Base-by-base conservation (phyloP, 2,113 vertebrate genomes). In the Mixornis gularis region DNA sequence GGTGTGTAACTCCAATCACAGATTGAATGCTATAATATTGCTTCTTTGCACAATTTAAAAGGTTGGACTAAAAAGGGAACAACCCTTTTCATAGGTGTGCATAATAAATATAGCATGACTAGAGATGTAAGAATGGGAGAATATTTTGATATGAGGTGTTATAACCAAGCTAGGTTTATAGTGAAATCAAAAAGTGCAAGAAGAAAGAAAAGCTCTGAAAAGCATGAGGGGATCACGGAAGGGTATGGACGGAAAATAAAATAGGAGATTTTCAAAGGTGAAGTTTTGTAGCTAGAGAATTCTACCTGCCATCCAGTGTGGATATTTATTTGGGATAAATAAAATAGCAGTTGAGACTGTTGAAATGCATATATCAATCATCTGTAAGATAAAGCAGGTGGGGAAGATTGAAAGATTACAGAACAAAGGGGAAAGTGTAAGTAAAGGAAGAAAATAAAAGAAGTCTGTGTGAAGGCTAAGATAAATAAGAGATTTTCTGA, bases 311-410 rank as follows among this genome's bases (percentile, higher is more conserved):
- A 85, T 79, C 52, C 71, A 89, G 46, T 1, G 1, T 56, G 36
- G 79, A 72, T 89, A 51, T 85, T 82, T 96, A 63, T 85, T 85
- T 89, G 41, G 38, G 78, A 87, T 82, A 93, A 95, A 93, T 79
- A 87, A 89, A 92, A 76, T n/a, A 89, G 79, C 66, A 78, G 59
- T 38, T 77, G 78, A 89, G 59, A 83, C 36, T 73, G 52, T 49
- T 89, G 89, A 94, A 91, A 85, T 91, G 56, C 48, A 53, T 79
- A n/a, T 91, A 82, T 95, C 94, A 91, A 38, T 89, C 84, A 93
- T 41, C 68, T 77, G 51, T 64, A 82, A 89, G 87, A 60, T 92
- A 82, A 89, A 80, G 70, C 52, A 77, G 51, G 46, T 93, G 51
- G 55, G 55, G 55, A 78, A 93, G 87, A 95, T 65, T 76, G 89